Percentiles rank a stretch among this genome's conserved stretches.
Evolutionary conservation across 2,113 vertebrate genomes (phyloP).

Genomic region (Boleophthalmus pectinirostris): DNA sequence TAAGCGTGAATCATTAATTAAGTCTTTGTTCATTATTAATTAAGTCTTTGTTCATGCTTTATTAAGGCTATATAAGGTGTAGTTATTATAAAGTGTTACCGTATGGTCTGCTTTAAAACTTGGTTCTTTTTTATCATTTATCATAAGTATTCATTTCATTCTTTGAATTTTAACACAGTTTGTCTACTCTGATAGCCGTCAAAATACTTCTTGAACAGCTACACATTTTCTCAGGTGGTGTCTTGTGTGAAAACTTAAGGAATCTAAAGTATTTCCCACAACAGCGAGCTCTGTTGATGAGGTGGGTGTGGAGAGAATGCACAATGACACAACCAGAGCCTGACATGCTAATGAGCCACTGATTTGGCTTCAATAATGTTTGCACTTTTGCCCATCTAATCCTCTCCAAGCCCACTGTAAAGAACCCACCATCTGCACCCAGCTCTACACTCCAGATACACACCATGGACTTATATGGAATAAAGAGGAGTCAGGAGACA

Average conservation of each 20-base stretch:
- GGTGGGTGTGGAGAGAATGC: constrained; percentile 38
- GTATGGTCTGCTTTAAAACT: too few relatives aligned
- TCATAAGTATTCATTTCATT: neutral
- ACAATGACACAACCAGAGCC: constrained; percentile 61
- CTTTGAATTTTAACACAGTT: neutral
- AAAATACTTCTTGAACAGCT: neutral
- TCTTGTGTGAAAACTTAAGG: neutral
- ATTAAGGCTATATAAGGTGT: too few relatives aligned
- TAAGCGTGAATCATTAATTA: too few relatives aligned
- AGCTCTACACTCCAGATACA: constrained; percentile 26
- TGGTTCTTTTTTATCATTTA: too few relatives aligned
- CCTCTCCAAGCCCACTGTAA: constrained; percentile 43
- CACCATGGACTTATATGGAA: constrained; percentile 17
- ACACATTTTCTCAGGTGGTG: constrained; percentile 35
- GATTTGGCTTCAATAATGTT: constrained; percentile 59
- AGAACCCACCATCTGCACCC: constrained; percentile 49
- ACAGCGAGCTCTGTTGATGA: neutral
- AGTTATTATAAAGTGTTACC: too few relatives aligned
- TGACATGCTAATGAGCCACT: constrained; percentile 66
- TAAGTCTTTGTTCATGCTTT: too few relatives aligned
- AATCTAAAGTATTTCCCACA: neutral
- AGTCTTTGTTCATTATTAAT: too few relatives aligned
- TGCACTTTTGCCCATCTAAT: constrained; percentile 53
- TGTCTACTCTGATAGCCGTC: neutral
- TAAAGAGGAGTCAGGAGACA: neutral